A percentile compares a stretch with the other conserved stretches of the same genome.
These are phyloP conservation scores for Blera fallax DNA, from an alignment of 2,888 invertebrate species.

Conservation along the genomic window DNA sequence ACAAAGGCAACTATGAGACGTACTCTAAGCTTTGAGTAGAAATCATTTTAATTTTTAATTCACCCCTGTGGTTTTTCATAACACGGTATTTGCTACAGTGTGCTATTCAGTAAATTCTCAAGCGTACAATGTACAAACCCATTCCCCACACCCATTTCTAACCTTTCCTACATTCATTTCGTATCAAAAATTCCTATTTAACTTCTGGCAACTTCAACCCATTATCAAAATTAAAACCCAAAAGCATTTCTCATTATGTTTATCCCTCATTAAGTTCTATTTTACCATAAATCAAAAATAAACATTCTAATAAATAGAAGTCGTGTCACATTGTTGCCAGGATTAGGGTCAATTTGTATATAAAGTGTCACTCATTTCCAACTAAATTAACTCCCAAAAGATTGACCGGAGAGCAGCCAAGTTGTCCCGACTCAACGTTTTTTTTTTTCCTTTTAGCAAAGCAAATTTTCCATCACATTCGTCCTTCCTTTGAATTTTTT, in stretches of 20 bases:
- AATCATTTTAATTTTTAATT: not conserved
- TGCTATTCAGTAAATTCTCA: not conserved
- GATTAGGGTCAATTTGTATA: constrained; percentile 71
- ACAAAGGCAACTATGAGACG: too few relatives aligned
- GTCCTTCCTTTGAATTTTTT: not conserved
- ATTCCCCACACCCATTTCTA: not conserved
- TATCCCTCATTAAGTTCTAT: constrained; percentile 46
- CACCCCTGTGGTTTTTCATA: too few relatives aligned
- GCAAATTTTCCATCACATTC: constrained; percentile 7
- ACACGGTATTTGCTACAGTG: not conserved
- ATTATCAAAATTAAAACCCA: constrained; percentile 37
- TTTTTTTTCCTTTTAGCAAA: not conserved
- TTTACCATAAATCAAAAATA: constrained; percentile 68
- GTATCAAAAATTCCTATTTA: not conserved
- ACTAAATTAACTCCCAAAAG: constrained; percentile 69
- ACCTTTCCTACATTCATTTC: not conserved
- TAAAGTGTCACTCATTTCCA: constrained; percentile 68
- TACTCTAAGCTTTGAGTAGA: too few relatives aligned
- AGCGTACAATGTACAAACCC: not conserved
- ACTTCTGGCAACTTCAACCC: constrained; percentile 2
- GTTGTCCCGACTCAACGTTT: constrained; percentile 53
- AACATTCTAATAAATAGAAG: constrained; percentile 65
- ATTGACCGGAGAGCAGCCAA: constrained; percentile 45
- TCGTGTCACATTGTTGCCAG: constrained; percentile 58
- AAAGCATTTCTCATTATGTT: constrained; percentile 44